Conservation (phyloP, 35 echinoderm and acorn worm species). For the Amphiura filiformis region DNA sequence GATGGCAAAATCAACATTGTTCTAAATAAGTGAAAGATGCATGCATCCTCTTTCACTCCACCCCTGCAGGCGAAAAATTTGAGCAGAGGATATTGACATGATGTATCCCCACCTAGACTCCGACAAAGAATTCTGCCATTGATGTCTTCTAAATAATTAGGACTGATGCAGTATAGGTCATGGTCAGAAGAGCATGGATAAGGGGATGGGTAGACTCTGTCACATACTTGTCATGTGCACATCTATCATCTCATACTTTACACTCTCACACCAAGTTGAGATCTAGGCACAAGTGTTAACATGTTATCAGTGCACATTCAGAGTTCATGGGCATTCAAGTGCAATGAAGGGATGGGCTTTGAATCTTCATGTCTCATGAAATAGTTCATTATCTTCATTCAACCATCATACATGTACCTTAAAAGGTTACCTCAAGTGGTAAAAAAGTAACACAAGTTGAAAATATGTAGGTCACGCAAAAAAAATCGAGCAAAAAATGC, state of each 20-base stretch:
- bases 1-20: neutral
- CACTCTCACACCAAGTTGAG: neutral
- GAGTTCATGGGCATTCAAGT: neutral
- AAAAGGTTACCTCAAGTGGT: too few relatives aligned
- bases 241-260: neutral
- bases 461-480: too few relatives aligned
- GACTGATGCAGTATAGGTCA: too few relatives aligned
- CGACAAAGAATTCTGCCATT: neutral
- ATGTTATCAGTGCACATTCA: neutral
- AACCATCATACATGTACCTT: too few relatives aligned
- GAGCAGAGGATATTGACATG: neutral
- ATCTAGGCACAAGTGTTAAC: neutral
- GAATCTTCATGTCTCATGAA: too few relatives aligned
- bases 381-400: too few relatives aligned
- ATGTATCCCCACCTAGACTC: neutral
- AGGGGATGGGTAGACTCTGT: neutral
- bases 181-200: neutral
- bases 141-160: neutral
- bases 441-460: too few relatives aligned
- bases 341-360: too few relatives aligned
- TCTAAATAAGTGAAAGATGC: slow-evolving; percentile 3
- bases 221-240: neutral
- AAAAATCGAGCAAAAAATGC: too few relatives aligned
- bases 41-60: neutral
- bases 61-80: neutral